A percentile compares a stretch with the other conserved stretches of the same genome.
Evolutionary conservation across 2,888 invertebrate genomes (phyloP).

Genomic region (Acleris laterana): DNA sequence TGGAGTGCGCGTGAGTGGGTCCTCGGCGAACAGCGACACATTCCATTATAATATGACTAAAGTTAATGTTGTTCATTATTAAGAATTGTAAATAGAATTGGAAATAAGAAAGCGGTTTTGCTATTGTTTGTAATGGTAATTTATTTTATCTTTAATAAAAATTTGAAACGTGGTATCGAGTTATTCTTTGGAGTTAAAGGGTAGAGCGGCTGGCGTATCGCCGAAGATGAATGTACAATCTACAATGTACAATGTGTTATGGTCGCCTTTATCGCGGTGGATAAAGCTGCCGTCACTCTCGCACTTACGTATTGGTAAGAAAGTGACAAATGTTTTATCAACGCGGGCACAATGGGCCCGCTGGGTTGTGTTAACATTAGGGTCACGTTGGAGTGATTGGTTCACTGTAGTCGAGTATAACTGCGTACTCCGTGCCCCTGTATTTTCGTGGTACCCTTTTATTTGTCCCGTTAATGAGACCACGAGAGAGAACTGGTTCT

Average conservation of each 20-base stretch:
- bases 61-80: constrained; percentile 18
- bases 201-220: constrained; percentile 6
- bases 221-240: background rate
- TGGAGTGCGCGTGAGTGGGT: background rate
- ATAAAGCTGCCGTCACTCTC: too few species aligned
- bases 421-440: too few species aligned
- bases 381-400: too few species aligned
- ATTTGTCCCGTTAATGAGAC: too few species aligned
- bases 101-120: constrained; percentile 48
- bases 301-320: too few species aligned
- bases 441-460: too few species aligned
- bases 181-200: constrained; percentile 41
- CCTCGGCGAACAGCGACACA: background rate
- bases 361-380: too few species aligned
- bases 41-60: constrained; percentile 26
- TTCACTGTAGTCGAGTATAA: too few species aligned
- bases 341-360: too few species aligned
- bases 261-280: too few species aligned
- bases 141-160: constrained; percentile 54
- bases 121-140: constrained; percentile 52
- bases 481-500: too few species aligned
- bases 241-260: background rate
- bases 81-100: constrained; percentile 45
- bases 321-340: too few species aligned
- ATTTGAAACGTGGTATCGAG: constrained; percentile 49